Percentiles rank a stretch among this genome's conserved stretches.
Conservation (phyloP, 2,888 invertebrate genomes). For the Sylvicola fuscatus region DNA sequence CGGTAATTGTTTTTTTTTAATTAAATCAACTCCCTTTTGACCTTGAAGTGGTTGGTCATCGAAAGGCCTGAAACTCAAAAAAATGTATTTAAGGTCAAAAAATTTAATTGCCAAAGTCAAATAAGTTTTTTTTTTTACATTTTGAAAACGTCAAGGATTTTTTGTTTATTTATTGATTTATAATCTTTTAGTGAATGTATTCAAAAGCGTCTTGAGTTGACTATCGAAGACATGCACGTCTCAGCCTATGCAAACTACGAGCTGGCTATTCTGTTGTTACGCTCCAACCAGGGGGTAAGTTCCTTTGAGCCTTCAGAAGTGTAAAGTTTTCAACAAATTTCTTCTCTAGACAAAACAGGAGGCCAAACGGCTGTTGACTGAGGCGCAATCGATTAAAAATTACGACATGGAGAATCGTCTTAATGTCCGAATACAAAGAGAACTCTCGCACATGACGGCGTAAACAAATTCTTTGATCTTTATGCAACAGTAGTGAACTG, state of each 20-base stretch:
- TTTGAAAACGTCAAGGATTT: too few species aligned
- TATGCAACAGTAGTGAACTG: too few species aligned
- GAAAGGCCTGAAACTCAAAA: too few species aligned
- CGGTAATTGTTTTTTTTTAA: slow-evolving; percentile 1
- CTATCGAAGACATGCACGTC: slow-evolving; percentile 30
- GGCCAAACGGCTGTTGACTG: slow-evolving; percentile 27
- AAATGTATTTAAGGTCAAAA: too few species aligned
- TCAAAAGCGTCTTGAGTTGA: slow-evolving; percentile 15
- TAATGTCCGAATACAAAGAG: slow-evolving; percentile 36
- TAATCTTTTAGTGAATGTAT: slow-evolving; percentile 17
- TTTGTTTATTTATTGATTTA: too few species aligned
- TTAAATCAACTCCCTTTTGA: background rate
- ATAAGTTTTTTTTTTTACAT: too few species aligned
- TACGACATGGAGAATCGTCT: slow-evolving; percentile 47
- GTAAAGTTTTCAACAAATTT: too few species aligned
- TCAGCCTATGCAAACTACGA: slow-evolving; percentile 44
- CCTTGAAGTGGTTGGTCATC: too few species aligned
- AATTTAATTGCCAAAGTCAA: too few species aligned
- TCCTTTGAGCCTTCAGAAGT: slow-evolving; percentile 3
- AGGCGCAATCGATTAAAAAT: slow-evolving; percentile 34
- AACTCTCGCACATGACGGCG: slow-evolving; percentile 14
- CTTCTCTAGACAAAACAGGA: slow-evolving; percentile 28
- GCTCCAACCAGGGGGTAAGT: slow-evolving; percentile 3
- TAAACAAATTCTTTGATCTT: too few species aligned
- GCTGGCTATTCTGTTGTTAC: slow-evolving; percentile 29